Conservation (phyloP, 2,888 invertebrate species). For the Ophion costatus region DNA sequence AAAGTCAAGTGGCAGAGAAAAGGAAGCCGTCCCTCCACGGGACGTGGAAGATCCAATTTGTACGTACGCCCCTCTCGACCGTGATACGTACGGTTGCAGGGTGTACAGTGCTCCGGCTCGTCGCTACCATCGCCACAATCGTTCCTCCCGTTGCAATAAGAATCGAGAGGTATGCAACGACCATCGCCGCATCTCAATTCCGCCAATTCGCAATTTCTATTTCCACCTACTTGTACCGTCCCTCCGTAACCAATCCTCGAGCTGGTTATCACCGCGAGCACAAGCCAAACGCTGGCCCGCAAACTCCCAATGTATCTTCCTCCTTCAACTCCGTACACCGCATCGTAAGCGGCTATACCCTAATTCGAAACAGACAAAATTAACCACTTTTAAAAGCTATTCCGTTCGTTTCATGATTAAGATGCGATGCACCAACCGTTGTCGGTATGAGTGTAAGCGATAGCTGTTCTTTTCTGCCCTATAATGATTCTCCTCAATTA, state of each 20-base stretch:
- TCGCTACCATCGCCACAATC: constrained; percentile 95
- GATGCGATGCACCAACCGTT: no score
- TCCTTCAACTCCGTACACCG: constrained; percentile 51
- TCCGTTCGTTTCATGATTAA: neutral
- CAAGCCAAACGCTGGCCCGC: constrained; percentile 53
- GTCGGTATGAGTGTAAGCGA: no score
- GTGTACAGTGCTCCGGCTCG: constrained; percentile 91
- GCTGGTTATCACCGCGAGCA: constrained; percentile 64
- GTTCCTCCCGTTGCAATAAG: constrained; percentile 93
- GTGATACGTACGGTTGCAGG: constrained; percentile 96
- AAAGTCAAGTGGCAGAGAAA: constrained; percentile 96
- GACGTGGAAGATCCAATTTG: constrained; percentile 90
- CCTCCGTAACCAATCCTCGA: constrained; percentile 62
- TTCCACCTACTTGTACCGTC: constrained; percentile 6
- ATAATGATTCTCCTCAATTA: no score
- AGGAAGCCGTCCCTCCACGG: constrained; percentile 90
- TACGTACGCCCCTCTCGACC: constrained; percentile 90
- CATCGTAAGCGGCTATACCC: constrained; percentile 62
- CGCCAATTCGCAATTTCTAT: constrained; percentile 88
- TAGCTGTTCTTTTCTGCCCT: no score
- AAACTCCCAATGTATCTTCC: constrained; percentile 32
- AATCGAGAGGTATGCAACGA: constrained; percentile 92
- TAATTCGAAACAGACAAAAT: constrained; percentile 1
- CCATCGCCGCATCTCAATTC: constrained; percentile 90
- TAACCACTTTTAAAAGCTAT: neutral